A percentile compares a stretch with the other conserved stretches of the same genome.
These are phyloP conservation scores for Drosophila infuscata DNA, from an alignment of 2,888 invertebrate species.

Conservation along the genomic window DNA sequence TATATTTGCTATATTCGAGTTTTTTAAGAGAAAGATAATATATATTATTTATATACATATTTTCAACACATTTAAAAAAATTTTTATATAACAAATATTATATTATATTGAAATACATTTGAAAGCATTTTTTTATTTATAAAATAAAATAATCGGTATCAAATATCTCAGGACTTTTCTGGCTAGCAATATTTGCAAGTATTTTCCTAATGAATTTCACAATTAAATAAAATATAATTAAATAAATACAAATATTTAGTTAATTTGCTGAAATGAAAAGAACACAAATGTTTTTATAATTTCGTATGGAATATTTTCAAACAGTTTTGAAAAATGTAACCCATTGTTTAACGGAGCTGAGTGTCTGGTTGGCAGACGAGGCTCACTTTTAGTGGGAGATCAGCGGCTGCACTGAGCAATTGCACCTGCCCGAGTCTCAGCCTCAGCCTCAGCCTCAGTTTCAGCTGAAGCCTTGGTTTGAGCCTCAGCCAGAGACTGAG, in stretches of 20 bases:
- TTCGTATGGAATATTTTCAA: neutral
- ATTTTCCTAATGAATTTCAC: neutral
- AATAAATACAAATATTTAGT: neutral
- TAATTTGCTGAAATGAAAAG: neutral
- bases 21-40: neutral
- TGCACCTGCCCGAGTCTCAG: conserved; percentile 69
- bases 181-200: neutral
- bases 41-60: neutral
- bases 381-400: conserved; percentile 72
- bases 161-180: neutral
- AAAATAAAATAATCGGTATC: neutral
- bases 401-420: conserved; percentile 63
- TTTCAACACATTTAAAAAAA: neutral
- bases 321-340: neutral
- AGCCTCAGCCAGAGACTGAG: conserved; percentile 7
- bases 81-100: neutral
- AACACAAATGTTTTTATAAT: neutral
- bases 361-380: conserved; percentile 44
- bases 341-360: conserved; percentile 58
- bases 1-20: neutral
- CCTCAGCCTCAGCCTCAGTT: conserved; percentile 41
- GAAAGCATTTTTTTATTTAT: neutral
- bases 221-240: too few relatives aligned
- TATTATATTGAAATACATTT: neutral
- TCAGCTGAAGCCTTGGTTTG: conserved; percentile 8